Evolutionary conservation across 2,888 invertebrate species (phyloP).

Genomic region (Thereva nobilitata): DNA sequence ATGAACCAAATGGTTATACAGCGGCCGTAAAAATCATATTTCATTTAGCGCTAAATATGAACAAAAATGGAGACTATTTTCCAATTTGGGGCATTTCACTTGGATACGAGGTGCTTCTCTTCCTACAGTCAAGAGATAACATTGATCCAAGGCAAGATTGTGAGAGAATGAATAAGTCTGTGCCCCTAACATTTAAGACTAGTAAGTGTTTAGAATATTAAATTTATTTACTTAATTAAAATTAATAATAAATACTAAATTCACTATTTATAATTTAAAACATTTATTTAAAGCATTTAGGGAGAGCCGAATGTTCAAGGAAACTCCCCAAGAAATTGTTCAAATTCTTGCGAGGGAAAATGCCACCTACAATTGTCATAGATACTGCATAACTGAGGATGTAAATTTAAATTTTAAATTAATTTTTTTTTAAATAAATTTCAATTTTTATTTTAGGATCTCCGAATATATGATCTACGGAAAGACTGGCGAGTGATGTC

Average conservation of each 20-base stretch:
- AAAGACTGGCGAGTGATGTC: conserved; percentile 74
- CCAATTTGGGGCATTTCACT: conserved; percentile 70
- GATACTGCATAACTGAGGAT: conserved; percentile 68
- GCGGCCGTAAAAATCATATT: conserved; percentile 74
- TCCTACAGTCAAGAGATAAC: conserved; percentile 56
- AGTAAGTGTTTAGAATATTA: conserved; percentile 60
- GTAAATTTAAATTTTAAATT: background rate
- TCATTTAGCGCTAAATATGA: conserved; percentile 69
- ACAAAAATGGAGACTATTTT: conserved; percentile 61
- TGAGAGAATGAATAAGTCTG: conserved; percentile 62
- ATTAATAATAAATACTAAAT: conserved; percentile 42
- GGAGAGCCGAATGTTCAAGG: conserved; percentile 67
- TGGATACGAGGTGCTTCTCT: conserved; percentile 72
- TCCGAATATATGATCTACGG: conserved; percentile 61
- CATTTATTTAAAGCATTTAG: conserved; percentile 60
- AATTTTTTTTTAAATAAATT: background rate
- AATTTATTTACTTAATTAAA: background rate
- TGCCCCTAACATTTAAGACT: conserved; percentile 69
- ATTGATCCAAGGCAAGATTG: conserved; percentile 68
- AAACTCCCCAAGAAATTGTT: conserved; percentile 65
- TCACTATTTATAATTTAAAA: conserved; percentile 63
- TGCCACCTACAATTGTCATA: conserved; percentile 77
- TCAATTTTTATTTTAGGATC: conserved; percentile 56
- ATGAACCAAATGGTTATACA: conserved; percentile 72
- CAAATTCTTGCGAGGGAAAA: conserved; percentile 63